Percentiles rank a stretch among this genome's conserved stretches.
Conservation (phyloP, 2,113 vertebrate species). For the Paramisgurnus dabryanus region DNA sequence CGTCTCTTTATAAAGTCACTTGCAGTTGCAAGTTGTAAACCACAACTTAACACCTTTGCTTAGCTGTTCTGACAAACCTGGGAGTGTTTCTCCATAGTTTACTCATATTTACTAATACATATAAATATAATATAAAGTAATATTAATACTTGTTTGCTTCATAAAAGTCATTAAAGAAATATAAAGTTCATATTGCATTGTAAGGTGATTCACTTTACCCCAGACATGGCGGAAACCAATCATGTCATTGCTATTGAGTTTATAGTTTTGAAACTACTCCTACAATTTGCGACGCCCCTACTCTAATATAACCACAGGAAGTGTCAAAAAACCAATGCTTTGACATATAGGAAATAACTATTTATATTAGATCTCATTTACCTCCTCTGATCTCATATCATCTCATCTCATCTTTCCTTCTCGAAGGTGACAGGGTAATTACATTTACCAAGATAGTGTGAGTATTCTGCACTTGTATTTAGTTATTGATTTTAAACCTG, state of each 20-base stretch:
- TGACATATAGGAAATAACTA: conserved; percentile 32
- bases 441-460: background rate
- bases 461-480: conserved; percentile 1
- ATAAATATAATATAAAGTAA: too few relatives aligned
- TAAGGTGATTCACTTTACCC: background rate
- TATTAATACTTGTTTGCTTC: too few relatives aligned
- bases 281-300: conserved; percentile 43
- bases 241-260: conserved; percentile 32
- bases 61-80: background rate
- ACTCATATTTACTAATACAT: background rate
- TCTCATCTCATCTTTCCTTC: background rate
- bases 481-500: background rate
- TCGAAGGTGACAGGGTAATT: conserved; percentile 16
- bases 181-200: background rate
- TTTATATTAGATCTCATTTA: conserved; percentile 3
- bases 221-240: conserved; percentile 36
- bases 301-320: conserved; percentile 29
- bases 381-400: background rate
- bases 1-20: background rate
- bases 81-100: background rate
- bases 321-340: conserved; percentile 40
- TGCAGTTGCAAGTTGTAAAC: background rate
- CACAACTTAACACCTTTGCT: conserved; percentile 4
- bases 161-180: too few relatives aligned
- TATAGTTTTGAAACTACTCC: conserved; percentile 3